Percentiles rank a stretch among this genome's conserved stretches.
phyloP scores from a whole-genome alignment of 2,888 invertebrate species.

The Andricus quercusramuli region DNA sequence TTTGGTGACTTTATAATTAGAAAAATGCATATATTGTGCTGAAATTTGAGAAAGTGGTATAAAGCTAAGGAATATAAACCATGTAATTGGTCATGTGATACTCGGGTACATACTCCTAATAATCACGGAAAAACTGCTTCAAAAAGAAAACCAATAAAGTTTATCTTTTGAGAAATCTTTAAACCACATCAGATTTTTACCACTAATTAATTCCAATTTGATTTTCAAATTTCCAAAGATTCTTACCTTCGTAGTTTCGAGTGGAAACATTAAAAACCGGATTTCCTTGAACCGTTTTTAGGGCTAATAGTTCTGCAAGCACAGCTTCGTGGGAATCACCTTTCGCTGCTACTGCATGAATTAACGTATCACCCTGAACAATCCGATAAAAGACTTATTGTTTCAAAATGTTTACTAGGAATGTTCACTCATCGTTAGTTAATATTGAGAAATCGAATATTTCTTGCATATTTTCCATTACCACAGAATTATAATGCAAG shows the following conservation, averaged over 20 bases:
- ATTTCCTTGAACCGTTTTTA: slow-evolving; percentile 65
- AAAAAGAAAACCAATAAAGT: not conserved
- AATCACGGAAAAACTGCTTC: no score
- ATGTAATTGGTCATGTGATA: no score
- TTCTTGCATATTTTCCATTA: slow-evolving; percentile 9
- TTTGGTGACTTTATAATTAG: no score
- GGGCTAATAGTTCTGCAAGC: slow-evolving; percentile 66
- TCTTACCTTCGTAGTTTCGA: slow-evolving; percentile 70
- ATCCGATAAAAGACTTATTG: slow-evolving; percentile 4
- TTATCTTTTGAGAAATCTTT: not conserved
- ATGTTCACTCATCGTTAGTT: not conserved
- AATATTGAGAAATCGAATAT: not conserved
- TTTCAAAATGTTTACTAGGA: not conserved
- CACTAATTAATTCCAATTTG: not conserved
- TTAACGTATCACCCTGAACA: slow-evolving; percentile 68
- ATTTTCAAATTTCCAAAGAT: not conserved
- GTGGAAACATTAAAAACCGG: slow-evolving; percentile 68
- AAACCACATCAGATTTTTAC: no score
- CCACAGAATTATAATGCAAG: not conserved
- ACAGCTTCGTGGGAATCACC: slow-evolving; percentile 68
- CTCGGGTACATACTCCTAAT: no score
- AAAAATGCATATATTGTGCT: no score
- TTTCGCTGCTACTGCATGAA: slow-evolving; percentile 67
- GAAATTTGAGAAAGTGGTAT: no score
- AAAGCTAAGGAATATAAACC: no score